Conservation (phyloP, 2,797 vertebrate species). For the Epinephelus coioides region DNA sequence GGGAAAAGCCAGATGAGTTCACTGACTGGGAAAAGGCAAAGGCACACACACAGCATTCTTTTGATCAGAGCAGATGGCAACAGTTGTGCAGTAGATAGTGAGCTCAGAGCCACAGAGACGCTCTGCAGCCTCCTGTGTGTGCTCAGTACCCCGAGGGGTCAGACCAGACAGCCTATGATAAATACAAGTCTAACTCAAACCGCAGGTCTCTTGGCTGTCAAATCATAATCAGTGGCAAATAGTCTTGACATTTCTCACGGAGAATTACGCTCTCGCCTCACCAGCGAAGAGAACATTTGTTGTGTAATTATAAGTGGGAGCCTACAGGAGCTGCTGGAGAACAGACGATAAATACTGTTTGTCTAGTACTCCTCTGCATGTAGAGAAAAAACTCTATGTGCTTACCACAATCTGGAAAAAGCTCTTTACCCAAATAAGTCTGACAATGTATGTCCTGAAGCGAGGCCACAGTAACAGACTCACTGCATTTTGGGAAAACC, state of each 20-base stretch:
- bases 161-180: constrained; percentile 59
- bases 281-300: constrained; percentile 13
- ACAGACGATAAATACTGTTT: constrained; percentile 34
- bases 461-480: constrained; percentile 18
- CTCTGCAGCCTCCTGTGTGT: constrained; percentile 35
- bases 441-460: constrained; percentile 36
- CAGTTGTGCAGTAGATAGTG: constrained; percentile 59
- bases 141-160: constrained; percentile 58
- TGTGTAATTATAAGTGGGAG: constrained; percentile 42
- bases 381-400: constrained; percentile 5
- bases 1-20: constrained; percentile 82
- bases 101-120: constrained; percentile 42
- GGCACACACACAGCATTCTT: constrained; percentile 59
- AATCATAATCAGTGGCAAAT: constrained; percentile 61
- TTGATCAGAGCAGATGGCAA: constrained; percentile 79
- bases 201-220: constrained; percentile 68
- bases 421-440: constrained; percentile 21
- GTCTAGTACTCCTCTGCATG: constrained; percentile 12
- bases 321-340: constrained; percentile 23
- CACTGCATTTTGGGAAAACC: constrained; percentile 46
- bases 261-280: constrained; percentile 31
- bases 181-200: constrained; percentile 67
- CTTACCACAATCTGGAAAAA: constrained; percentile 14
- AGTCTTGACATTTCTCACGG: constrained; percentile 54
- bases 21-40: constrained; percentile 72